Conservation (phyloP, 2,888 invertebrate species). For the Diaprepes abbreviatus region DNA sequence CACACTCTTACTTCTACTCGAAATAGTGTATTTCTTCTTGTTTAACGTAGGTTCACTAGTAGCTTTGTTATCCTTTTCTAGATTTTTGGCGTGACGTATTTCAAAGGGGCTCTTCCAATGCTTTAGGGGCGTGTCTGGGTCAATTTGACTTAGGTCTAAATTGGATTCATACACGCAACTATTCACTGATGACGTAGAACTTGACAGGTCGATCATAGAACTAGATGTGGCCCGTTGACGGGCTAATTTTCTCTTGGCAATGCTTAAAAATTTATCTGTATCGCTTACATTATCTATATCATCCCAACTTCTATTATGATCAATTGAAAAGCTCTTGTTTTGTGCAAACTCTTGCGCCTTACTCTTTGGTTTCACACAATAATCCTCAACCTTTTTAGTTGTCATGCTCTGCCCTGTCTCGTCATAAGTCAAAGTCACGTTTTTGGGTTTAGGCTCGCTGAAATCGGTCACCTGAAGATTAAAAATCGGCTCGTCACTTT, state of each 20-base stretch:
- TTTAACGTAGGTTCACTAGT: constrained; percentile 62
- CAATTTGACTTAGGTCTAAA: constrained; percentile 64
- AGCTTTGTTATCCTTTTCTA: constrained; percentile 74
- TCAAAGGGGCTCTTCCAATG: constrained; percentile 80
- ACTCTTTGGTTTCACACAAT: constrained; percentile 50
- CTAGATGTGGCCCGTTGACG: constrained; percentile 59
- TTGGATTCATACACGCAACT: constrained; percentile 65
- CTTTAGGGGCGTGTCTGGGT: constrained; percentile 60
- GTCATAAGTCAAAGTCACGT: constrained; percentile 67
- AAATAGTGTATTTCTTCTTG: constrained; percentile 51
- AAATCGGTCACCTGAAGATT: constrained; percentile 66
- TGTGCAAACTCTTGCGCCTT: constrained; percentile 60
- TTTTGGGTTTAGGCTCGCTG: constrained; percentile 65
- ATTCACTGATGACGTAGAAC: constrained; percentile 66
- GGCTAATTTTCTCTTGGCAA: constrained; percentile 57
- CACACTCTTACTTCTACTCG: constrained; percentile 60
- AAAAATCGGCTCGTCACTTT: constrained; percentile 63
- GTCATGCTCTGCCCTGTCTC: constrained; percentile 62
- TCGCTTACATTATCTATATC: constrained; percentile 59
- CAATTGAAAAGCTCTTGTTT: constrained; percentile 64
- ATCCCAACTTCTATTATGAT: constrained; percentile 58
- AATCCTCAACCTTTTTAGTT: constrained; percentile 55
- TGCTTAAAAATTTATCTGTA: constrained; percentile 61
- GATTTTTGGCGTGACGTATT: constrained; percentile 76
- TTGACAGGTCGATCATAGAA: constrained; percentile 66